Percentiles rank a stretch among this genome's conserved stretches.
Evolutionary conservation across 2,113 vertebrate genomes (phyloP).

Genomic region (Lepidothrix coronata): DNA sequence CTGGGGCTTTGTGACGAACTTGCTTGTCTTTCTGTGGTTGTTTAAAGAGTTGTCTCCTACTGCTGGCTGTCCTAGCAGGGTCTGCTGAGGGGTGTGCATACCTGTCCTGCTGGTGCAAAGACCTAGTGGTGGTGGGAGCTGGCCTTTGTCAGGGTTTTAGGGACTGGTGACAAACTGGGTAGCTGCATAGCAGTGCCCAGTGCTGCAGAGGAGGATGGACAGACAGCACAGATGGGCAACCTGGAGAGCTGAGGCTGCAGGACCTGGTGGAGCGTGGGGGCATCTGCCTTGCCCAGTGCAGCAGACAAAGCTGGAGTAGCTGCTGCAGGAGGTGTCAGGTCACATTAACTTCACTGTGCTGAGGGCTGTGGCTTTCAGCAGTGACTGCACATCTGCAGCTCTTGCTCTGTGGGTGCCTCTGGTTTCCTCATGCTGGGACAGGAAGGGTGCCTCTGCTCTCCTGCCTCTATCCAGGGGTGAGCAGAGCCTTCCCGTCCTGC

Average conservation of each 20-base stretch:
- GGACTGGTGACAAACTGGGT: background rate
- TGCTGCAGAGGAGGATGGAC: background rate
- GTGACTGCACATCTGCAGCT: background rate
- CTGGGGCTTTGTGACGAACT: background rate
- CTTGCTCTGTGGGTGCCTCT: background rate
- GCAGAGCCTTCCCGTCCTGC: background rate
- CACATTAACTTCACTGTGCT: background rate
- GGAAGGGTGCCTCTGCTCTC: rapidly evolving
- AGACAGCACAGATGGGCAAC: rapidly evolving
- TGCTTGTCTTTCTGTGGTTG: background rate
- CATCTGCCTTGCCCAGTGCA: background rate
- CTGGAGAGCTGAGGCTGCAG: background rate
- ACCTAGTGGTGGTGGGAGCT: background rate
- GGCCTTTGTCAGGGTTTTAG: background rate
- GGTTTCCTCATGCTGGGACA: background rate
- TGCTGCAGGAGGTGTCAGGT: background rate
- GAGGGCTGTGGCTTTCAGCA: background rate
- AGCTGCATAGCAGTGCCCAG: background rate
- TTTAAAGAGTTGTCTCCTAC: background rate
- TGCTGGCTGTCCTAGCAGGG: background rate
- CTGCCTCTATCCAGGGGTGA: background rate
- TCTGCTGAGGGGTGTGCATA: background rate
- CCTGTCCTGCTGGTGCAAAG: background rate
- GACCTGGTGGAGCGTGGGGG: background rate
- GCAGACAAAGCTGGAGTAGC: background rate